phyloP scores from a whole-genome alignment of 2,113 vertebrate genomes.

The Thalassarche chlororhynchos region DNA sequence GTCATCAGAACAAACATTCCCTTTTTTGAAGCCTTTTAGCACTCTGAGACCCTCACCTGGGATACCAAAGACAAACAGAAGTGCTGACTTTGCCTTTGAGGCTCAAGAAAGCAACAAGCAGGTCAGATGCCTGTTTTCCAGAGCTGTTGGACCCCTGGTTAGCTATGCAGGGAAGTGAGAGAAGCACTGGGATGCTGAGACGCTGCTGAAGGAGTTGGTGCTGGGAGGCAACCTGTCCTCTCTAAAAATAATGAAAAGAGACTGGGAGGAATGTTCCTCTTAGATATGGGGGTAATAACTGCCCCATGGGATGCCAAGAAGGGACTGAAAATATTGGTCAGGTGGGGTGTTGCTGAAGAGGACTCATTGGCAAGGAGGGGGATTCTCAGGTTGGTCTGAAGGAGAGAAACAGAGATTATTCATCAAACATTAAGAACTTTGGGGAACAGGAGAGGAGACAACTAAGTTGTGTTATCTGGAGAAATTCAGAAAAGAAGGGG shows the following conservation, averaged over 20 bases:
- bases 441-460: background rate
- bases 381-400: background rate
- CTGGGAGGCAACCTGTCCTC: background rate
- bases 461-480: background rate
- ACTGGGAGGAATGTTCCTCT: background rate
- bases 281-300: background rate
- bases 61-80: background rate
- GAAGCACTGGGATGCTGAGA: background rate
- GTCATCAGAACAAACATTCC: background rate
- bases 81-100: background rate
- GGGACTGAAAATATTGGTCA: background rate
- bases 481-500: background rate
- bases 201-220: background rate
- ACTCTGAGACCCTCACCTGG: background rate
- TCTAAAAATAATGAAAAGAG: background rate
- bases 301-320: background rate
- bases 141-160: background rate
- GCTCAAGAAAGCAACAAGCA: background rate
- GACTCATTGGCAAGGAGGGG: background rate
- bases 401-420: background rate
- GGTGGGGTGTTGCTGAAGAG: background rate
- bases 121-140: background rate
- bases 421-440: background rate
- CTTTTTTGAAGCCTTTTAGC: background rate
- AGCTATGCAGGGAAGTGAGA: fast-evolving